Percentiles rank a stretch among this genome's conserved stretches.
Evolutionary conservation across 2,113 vertebrate species (phyloP).

Genomic region (Campylomormyrus tamandua): DNA sequence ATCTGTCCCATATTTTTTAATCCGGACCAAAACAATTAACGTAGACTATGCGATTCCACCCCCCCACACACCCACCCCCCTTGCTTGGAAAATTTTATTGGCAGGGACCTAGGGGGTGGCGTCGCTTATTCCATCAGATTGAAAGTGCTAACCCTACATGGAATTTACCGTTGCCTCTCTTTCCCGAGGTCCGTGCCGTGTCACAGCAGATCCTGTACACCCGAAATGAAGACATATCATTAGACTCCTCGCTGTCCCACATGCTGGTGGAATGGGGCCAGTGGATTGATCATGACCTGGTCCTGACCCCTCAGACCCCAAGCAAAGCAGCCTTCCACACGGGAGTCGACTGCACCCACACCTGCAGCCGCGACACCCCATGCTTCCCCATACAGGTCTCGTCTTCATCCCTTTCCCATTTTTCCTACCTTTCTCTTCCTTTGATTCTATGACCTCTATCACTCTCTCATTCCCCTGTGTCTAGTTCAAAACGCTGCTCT

Average conservation of each 20-base stretch:
- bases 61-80: not conserved
- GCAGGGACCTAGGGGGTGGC: not conserved
- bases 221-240: constrained; percentile 61
- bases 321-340: constrained; percentile 59
- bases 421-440: not conserved
- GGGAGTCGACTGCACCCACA: constrained; percentile 56
- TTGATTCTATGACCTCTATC: not conserved
- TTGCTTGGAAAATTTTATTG: not conserved
- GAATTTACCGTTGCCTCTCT: not conserved
- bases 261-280: constrained; percentile 71
- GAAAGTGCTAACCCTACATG: not conserved
- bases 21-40: too few species aligned
- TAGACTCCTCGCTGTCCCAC: constrained; percentile 60
- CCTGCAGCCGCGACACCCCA: constrained; percentile 57
- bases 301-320: constrained; percentile 63
- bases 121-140: not conserved
- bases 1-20: not conserved
- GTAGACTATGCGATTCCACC: accelerated
- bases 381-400: constrained; percentile 67
- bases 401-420: not conserved
- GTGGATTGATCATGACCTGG: constrained; percentile 69
- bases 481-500: not conserved
- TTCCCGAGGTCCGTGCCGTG: constrained; percentile 57
- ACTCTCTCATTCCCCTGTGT: not conserved
- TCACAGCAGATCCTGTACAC: constrained; percentile 65